These are phyloP conservation scores for Steromphala cineraria DNA, from an alignment of 2,888 invertebrate species.

Conservation along the genomic window DNA sequence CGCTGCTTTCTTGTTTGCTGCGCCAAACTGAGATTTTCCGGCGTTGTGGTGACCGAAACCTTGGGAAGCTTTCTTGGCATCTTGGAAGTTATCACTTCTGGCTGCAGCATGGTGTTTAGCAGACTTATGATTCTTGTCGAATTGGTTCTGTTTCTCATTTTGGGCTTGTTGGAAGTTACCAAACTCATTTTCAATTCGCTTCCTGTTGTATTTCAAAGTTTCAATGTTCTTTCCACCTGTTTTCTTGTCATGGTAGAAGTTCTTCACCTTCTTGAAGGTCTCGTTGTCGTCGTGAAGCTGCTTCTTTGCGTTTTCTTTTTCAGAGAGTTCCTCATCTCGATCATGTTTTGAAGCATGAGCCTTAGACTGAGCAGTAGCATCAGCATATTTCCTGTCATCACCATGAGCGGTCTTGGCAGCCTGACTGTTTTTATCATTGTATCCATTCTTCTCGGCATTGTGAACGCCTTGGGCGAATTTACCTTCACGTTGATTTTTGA, in stretches of 20 bases:
- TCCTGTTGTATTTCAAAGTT: slow-evolving; percentile 30
- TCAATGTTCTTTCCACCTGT: slow-evolving; percentile 37
- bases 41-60: slow-evolving; percentile 22
- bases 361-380: slow-evolving; percentile 26
- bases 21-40: background rate
- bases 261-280: slow-evolving; percentile 28
- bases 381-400: slow-evolving; percentile 32
- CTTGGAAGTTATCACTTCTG: slow-evolving; percentile 28
- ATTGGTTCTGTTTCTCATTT: slow-evolving; percentile 29
- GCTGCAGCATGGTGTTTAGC: slow-evolving; percentile 29
- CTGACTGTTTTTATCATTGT: slow-evolving; percentile 31
- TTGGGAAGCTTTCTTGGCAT: slow-evolving; percentile 1
- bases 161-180: slow-evolving; percentile 34
- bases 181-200: slow-evolving; percentile 32
- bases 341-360: slow-evolving; percentile 26
- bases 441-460: slow-evolving; percentile 32
- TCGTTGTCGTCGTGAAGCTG: slow-evolving; percentile 30
- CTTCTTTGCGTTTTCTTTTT: slow-evolving; percentile 30
- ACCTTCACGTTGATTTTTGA: slow-evolving; percentile 30
- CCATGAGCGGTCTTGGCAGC: slow-evolving; percentile 32
- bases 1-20: background rate
- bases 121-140: slow-evolving; percentile 22
- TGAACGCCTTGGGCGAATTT: slow-evolving; percentile 32
- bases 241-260: slow-evolving; percentile 40
- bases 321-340: slow-evolving; percentile 25